Evolutionary conservation across 2,888 invertebrate genomes (phyloP), one percentile per base, ranked within the genome.

Genomic region (Polymixis lichenea): DNA sequence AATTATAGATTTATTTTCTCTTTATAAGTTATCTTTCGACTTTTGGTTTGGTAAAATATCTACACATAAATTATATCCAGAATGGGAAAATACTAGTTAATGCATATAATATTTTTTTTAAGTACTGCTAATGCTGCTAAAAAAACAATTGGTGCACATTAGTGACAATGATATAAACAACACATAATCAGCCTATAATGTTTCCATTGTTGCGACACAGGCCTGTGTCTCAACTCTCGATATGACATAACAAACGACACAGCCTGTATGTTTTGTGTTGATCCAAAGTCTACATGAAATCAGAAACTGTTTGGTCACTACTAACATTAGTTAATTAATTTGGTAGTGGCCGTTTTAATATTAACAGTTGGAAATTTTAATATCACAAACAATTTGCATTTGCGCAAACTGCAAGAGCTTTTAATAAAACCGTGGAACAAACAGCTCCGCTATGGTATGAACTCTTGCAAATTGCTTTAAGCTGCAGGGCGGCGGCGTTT

Each of bases 401-500:
- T 86, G 89, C 86, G 89, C 90, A 90, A 92, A 91, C 90, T 89
- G 88, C 86, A 78, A 90, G 91, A 90, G 93, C 93, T 92, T 95
- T 95, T 94, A 95, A 95, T 95, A 95, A 95, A 95, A 95, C 92
- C 92, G 91, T 90, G 91, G 90, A 92, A 92, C 92, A 93, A 94
- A 94, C 93, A 93, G 91, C 91, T 90, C 91, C 88, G 89, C 92
- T 90, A 90, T 92, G 92, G 91, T 92, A 91, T 91, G 92, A 95
- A 94, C 94, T 95, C 94, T 94, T 94, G 95, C 95, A 95, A 95
- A 95, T 95, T 95, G 94, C 95, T 95, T 91, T 94, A 95, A 95
- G 95, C 95, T 93, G 91, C 93, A 90, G 92, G 92, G 93, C 92
- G 94, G 94, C 92, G 89, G 92, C 93, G 93, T 93, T 93, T 92